Evolutionary conservation across 2,888 invertebrate species (phyloP).

Genomic region (Eupelmus urozonus): DNA sequence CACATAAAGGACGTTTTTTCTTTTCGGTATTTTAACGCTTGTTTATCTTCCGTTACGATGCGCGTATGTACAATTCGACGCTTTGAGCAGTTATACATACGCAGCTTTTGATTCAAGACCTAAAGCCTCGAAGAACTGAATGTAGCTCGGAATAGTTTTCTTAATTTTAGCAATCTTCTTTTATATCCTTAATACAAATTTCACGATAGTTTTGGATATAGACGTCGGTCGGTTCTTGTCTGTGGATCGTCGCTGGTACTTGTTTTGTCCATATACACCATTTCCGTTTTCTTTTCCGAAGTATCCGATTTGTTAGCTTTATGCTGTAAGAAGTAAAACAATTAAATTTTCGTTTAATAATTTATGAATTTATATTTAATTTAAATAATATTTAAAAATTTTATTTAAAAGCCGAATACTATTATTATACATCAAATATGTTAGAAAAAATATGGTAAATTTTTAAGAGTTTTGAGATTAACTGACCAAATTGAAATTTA

Average conservation of each 20-base stretch:
- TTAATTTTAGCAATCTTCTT: background rate
- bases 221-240: constrained; percentile 66
- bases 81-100: constrained; percentile 1
- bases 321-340: constrained; percentile 15
- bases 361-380: background rate
- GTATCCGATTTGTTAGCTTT: constrained; percentile 29
- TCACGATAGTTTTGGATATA: constrained; percentile 63
- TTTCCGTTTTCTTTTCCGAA: constrained; percentile 57
- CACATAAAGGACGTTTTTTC: constrained; percentile 28
- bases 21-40: background rate
- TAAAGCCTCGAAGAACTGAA: constrained; percentile 9
- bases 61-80: background rate
- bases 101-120: background rate
- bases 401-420: no score
- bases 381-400: no score
- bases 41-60: background rate
- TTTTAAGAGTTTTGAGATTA: no score
- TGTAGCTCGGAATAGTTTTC: constrained; percentile 3
- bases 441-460: no score
- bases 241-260: constrained; percentile 67
- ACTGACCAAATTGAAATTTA: no score
- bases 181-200: background rate
- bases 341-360: background rate
- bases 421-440: no score
- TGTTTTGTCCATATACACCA: constrained; percentile 64